Percentiles rank a stretch among this genome's conserved stretches.
Evolutionary conservation across 2,888 invertebrate genomes (phyloP).

Genomic region (Drosophila monieri): DNA sequence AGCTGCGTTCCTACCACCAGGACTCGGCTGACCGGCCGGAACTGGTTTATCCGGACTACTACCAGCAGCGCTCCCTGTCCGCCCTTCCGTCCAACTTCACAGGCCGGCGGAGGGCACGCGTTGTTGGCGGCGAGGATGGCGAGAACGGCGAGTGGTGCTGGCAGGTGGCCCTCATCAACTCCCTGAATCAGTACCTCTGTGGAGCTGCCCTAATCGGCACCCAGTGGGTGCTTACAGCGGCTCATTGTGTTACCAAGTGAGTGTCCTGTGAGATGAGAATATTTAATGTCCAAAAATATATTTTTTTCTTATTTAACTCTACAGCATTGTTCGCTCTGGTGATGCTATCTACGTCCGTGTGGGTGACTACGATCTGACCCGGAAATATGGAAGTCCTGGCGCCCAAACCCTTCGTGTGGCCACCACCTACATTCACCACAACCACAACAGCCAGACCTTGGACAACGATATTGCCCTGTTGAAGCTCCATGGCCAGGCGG

Average conservation of each 20-base stretch:
- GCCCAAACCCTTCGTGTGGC: constrained; percentile 95
- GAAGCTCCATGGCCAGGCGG: constrained; percentile 94
- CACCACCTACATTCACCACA: constrained; percentile 97
- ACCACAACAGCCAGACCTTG: constrained; percentile 96
- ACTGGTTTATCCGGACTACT: constrained; percentile 57
- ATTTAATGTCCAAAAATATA: no score
- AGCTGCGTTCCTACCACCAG: constrained; percentile 73
- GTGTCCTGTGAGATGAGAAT: constrained; percentile 67
- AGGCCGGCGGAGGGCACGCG: constrained; percentile 82
- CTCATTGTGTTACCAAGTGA: constrained; percentile 97
- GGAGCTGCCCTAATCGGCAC: constrained; percentile 97
- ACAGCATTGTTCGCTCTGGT: constrained; percentile 95
- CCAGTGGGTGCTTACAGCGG: constrained; percentile 97
- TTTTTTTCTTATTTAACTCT: no score
- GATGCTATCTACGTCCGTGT: constrained; percentile 97
- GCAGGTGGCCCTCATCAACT: constrained; percentile 97
- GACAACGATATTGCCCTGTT: constrained; percentile 97
- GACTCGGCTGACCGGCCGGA: constrained; percentile 32
- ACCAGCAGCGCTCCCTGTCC: constrained; percentile 42
- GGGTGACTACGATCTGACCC: constrained; percentile 95
- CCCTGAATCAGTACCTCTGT: constrained; percentile 96
- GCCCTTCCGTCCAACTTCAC: constrained; percentile 51
- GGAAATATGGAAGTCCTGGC: constrained; percentile 95
- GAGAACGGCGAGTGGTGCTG: constrained; percentile 97
- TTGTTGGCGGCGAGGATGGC: constrained; percentile 96